phyloP scores from a whole-genome alignment of 2,888 invertebrate species.

The Trichogramma dendrolimi region DNA sequence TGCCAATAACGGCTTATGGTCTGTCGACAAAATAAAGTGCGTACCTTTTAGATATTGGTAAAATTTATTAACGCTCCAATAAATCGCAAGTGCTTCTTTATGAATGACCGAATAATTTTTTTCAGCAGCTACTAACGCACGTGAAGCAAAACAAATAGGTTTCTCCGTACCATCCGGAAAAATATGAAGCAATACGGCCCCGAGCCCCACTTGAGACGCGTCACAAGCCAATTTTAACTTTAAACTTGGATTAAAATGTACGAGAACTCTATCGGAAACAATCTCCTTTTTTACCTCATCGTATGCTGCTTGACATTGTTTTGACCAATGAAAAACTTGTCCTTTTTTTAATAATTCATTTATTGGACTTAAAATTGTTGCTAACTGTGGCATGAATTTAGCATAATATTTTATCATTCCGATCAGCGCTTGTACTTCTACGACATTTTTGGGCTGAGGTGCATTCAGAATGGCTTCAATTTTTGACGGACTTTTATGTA shows the following conservation, averaged over 20 bases:
- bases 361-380: slow-evolving; percentile 10
- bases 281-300: slow-evolving; percentile 27
- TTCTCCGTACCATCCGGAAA: slow-evolving; percentile 34
- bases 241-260: background rate
- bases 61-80: slow-evolving; percentile 40
- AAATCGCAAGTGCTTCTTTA: slow-evolving; percentile 42
- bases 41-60: slow-evolving; percentile 43
- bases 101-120: slow-evolving; percentile 42
- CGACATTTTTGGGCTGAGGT: slow-evolving; percentile 20
- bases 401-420: slow-evolving; percentile 23
- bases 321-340: slow-evolving; percentile 4
- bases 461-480: slow-evolving; percentile 31
- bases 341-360: background rate
- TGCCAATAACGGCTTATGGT: slow-evolving; percentile 40
- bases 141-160: slow-evolving; percentile 38
- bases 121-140: slow-evolving; percentile 38
- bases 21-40: slow-evolving; percentile 36
- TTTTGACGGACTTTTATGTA: slow-evolving; percentile 19
- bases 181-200: slow-evolving; percentile 35
- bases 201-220: slow-evolving; percentile 32
- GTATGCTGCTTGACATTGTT: slow-evolving; percentile 4
- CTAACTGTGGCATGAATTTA: slow-evolving; percentile 18
- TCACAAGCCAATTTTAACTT: slow-evolving; percentile 5
- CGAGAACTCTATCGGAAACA: slow-evolving; percentile 22
- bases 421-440: slow-evolving; percentile 21